phyloP scores from a whole-genome alignment of 2,797 vertebrate genomes.

The Lagorchestes hirsutus region DNA sequence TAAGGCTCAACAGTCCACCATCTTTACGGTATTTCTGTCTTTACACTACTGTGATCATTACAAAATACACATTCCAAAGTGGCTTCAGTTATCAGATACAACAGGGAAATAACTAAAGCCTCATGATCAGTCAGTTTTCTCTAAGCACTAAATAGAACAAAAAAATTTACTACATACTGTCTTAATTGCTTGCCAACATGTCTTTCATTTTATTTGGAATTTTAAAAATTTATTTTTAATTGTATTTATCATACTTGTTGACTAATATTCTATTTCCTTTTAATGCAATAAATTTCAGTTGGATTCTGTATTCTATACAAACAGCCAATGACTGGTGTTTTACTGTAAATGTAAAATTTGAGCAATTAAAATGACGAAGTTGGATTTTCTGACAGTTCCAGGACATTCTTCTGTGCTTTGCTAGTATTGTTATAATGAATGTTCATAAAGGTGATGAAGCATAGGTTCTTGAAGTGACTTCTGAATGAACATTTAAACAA shows the following conservation, averaged over 20 bases:
- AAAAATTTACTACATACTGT: conserved; percentile 63
- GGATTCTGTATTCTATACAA: conserved; percentile 58
- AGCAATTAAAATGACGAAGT: not conserved
- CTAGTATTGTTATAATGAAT: not conserved
- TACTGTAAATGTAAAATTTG: not conserved
- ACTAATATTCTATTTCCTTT: conserved; percentile 68
- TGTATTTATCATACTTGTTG: conserved; percentile 77
- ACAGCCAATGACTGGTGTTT: conserved; percentile 48
- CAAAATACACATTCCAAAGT: conserved; percentile 79
- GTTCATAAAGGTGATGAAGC: conserved; percentile 6
- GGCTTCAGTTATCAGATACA: conserved; percentile 61
- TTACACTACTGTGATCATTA: conserved; percentile 77
- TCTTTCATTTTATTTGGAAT: conserved; percentile 71
- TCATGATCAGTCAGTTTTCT: conserved; percentile 39
- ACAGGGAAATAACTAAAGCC: conserved; percentile 61
- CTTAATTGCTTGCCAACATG: conserved; percentile 60
- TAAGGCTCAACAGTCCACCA: not conserved
- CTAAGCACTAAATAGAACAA: conserved; percentile 49
- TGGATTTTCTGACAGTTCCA: not conserved
- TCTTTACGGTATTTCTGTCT: conserved; percentile 72
- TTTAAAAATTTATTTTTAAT: conserved; percentile 77
- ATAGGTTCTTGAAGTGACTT: not conserved
- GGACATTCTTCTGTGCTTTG: not conserved
- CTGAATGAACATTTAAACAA: not conserved
- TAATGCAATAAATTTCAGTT: conserved; percentile 72